A percentile compares a stretch with the other conserved stretches of the same genome.
phyloP scores from a whole-genome alignment of 2,113 vertebrate genomes.

The Larimichthys crocea region DNA sequence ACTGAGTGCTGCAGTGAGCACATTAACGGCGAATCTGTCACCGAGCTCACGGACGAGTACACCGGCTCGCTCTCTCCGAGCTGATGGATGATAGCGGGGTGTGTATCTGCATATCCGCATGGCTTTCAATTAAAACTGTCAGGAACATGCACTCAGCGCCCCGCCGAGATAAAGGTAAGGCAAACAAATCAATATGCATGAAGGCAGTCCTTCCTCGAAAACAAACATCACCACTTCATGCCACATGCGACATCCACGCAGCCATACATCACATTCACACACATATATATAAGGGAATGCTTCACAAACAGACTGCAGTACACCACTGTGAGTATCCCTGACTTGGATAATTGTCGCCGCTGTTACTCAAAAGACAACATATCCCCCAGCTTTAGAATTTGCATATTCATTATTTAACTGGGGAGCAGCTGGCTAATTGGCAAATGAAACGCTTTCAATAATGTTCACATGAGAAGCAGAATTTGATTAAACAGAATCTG shows the following conservation, averaged over 20 bases:
- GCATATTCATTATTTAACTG: slow-evolving; percentile 80
- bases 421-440: slow-evolving; percentile 81
- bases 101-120: slow-evolving; percentile 58
- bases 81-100: slow-evolving; percentile 61
- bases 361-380: slow-evolving; percentile 74
- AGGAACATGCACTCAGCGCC: slow-evolving; percentile 49
- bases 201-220: slow-evolving; percentile 32
- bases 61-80: not conserved
- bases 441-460: slow-evolving; percentile 78
- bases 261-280: not conserved
- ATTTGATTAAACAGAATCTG: slow-evolving; percentile 78
- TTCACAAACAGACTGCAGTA: slow-evolving; percentile 1
- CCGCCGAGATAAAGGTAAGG: slow-evolving; percentile 61
- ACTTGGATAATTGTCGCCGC: slow-evolving; percentile 70
- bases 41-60: slow-evolving; percentile 35
- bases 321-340: slow-evolving; percentile 45
- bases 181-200: slow-evolving; percentile 67
- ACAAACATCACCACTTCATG: slow-evolving; percentile 19
- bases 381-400: slow-evolving; percentile 78
- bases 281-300: not conserved
- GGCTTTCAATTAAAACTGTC: slow-evolving; percentile 72
- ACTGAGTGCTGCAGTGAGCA: slow-evolving; percentile 53
- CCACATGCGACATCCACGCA: not conserved
- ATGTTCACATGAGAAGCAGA: slow-evolving; percentile 75
- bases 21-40: slow-evolving; percentile 68